Evolutionary conservation across 2,888 invertebrate species (phyloP), one percentile per base, ranked within the genome.

Genomic region (Acrocyrtus sp.): DNA sequence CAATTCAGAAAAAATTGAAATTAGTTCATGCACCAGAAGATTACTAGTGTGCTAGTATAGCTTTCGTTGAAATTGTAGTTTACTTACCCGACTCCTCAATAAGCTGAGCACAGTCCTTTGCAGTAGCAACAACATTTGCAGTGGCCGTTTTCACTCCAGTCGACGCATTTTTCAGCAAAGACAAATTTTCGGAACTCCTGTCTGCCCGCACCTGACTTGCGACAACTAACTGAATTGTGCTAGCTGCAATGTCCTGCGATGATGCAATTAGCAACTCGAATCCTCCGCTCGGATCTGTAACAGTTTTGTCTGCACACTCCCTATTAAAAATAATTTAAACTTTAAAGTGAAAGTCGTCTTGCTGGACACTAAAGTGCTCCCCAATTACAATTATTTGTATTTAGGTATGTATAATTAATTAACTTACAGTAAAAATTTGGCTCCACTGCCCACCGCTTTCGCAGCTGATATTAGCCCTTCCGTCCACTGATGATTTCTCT

Each of bases 401-500:
- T n/a, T n/a, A n/a, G n/a, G n/a, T n/a, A n/a, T n/a, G n/a, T n/a
- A n/a, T n/a, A n/a, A n/a, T 47, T 10, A 6, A 43, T 19, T 10
- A 29, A 58, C 77, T 78, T 58, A 81, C 81, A 81, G 72, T 29
- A 81, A 67, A 77, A 81, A 79, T 56, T 80, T 95, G 4, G 98
- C 98, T 61, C 96, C 98, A 83, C 94, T 92, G 0, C 96, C 99
- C 22, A 99, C 97, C 17, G 96, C 93, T 84, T 99, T 98, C 0
- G 98, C 96, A 0, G 98, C 98, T 3, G 98, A 98, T 82, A 98
- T 94, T 39, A 98, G 89, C 4, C 99, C 99, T 84, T 99, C 97
- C 0, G 98, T 98, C 99, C 99, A 99, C 84, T 97, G 93, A 83
- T 98, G 98, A 85, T 99, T 98, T 79, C 96, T 88, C 84, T 98